Percentiles rank a stretch among this genome's conserved stretches.
Conservation (phyloP, 2,888 invertebrate species). For the Orthosia gracilis region DNA sequence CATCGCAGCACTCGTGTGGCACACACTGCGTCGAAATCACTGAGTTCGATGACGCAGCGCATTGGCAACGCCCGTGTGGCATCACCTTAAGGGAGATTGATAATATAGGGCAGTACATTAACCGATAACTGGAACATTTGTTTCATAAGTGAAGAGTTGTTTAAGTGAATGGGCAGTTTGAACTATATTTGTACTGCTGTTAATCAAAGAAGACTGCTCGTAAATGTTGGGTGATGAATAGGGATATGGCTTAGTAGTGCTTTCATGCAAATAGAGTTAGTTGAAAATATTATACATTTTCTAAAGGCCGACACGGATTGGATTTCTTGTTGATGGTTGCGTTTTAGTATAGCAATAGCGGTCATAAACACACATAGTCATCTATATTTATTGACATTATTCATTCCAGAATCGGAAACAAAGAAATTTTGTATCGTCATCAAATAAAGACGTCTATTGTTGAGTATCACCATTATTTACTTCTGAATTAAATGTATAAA, state of each 20-base stretch:
- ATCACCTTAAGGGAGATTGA: slow-evolving; percentile 7
- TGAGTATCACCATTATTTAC: no score
- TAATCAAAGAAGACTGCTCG: slow-evolving; percentile 22
- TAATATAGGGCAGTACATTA: slow-evolving; percentile 44
- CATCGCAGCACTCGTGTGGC: no score
- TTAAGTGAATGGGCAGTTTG: slow-evolving; percentile 49
- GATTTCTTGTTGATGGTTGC: not conserved
- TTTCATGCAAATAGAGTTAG: not conserved
- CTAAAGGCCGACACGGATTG: not conserved
- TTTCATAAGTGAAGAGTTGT: slow-evolving; percentile 43
- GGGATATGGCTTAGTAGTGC: not conserved
- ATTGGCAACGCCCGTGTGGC: no score
- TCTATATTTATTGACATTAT: no score
- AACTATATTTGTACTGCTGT: slow-evolving; percentile 36
- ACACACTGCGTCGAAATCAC: no score
- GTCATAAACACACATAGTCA: no score
- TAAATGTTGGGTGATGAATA: slow-evolving; percentile 32
- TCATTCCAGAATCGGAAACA: no score
- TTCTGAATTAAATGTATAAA: no score
- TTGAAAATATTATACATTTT: not conserved
- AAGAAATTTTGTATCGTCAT: no score
- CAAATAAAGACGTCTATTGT: no score
- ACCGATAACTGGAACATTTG: slow-evolving; percentile 23
- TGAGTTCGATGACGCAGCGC: no score
- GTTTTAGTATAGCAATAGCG: not conserved